Percentiles rank a stretch among this genome's conserved stretches.
Conservation (phyloP, 2,113 vertebrate species). For the Phyllopteryx taeniolatus region DNA sequence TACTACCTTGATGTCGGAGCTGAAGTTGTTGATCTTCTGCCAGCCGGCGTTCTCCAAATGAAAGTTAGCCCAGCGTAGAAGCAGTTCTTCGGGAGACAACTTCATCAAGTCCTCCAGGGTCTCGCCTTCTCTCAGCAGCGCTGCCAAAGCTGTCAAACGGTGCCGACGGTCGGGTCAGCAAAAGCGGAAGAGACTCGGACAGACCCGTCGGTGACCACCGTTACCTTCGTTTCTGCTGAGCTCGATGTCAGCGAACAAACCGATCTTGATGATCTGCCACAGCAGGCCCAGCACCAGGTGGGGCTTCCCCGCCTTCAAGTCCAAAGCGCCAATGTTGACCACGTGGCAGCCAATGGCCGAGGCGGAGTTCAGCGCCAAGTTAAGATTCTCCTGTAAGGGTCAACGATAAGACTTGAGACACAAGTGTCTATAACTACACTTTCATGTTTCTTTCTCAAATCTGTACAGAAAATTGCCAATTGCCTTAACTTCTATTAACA, state of each 20-base stretch:
- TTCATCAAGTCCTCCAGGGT: constrained; percentile 96
- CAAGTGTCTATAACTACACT: background rate
- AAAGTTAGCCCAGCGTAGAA: constrained; percentile 95
- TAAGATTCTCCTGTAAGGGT: constrained; percentile 86
- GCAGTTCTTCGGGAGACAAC: constrained; percentile 92
- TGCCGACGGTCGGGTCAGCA: constrained; percentile 25
- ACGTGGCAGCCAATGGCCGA: constrained; percentile 97
- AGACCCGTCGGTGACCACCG: background rate
- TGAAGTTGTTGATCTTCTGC: constrained; percentile 95
- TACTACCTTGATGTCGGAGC: constrained; percentile 89
- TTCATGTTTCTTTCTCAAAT: background rate
- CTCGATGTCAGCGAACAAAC: constrained; percentile 93
- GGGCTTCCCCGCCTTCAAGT: constrained; percentile 91
- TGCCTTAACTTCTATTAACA: too few species aligned
- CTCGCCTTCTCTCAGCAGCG: constrained; percentile 91
- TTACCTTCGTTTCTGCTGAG: constrained; percentile 97
- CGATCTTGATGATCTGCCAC: constrained; percentile 98
- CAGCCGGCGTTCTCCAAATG: constrained; percentile 92
- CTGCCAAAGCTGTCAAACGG: constrained; percentile 81
- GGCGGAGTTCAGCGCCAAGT: constrained; percentile 92
- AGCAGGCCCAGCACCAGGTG: constrained; percentile 92
- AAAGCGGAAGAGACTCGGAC: background rate
- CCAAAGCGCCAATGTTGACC: constrained; percentile 93
- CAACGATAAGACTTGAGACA: background rate
- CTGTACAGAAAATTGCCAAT: background rate